Percentiles rank a stretch among this genome's conserved stretches.
Conservation (phyloP, 2,113 vertebrate species). For the Zapornia atra region DNA sequence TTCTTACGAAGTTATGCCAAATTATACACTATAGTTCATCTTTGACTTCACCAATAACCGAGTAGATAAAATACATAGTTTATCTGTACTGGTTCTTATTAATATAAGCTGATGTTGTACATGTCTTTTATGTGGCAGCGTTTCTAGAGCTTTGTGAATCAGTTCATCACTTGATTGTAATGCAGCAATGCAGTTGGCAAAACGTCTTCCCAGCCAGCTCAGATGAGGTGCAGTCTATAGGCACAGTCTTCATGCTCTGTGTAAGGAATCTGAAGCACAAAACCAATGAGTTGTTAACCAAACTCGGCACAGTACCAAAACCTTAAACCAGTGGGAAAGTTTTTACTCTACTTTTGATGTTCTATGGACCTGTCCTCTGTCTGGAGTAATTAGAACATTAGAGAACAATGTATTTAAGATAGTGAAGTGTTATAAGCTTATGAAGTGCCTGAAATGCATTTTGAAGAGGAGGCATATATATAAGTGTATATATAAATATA, state of each 20-base stretch:
- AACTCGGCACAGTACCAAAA: not conserved
- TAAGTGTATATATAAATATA: too few relatives aligned
- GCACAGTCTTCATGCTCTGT: not conserved
- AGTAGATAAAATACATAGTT: not conserved
- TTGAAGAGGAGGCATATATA: not conserved
- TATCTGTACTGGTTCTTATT: not conserved
- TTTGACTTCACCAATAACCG: not conserved
- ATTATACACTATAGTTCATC: not conserved
- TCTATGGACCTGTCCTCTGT: not conserved
- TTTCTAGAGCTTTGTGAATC: not conserved
- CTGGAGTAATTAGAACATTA: not conserved
- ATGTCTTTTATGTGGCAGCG: not conserved
- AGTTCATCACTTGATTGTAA: not conserved
- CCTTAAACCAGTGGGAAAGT: not conserved
- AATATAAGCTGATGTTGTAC: not conserved
- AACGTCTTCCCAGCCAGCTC: not conserved
- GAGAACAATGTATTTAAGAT: not conserved
- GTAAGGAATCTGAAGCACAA: not conserved
- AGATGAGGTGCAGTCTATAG: rapidly evolving
- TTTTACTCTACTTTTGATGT: not conserved
- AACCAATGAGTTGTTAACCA: not conserved
- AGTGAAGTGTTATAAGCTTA: not conserved
- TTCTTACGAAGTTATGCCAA: not conserved
- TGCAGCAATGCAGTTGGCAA: not conserved
- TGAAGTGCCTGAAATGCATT: not conserved